A percentile compares a stretch with the other conserved stretches of the same genome.
Evolutionary conservation across 2,113 vertebrate genomes (phyloP).

Genomic region (Hiodon alosoides): DNA sequence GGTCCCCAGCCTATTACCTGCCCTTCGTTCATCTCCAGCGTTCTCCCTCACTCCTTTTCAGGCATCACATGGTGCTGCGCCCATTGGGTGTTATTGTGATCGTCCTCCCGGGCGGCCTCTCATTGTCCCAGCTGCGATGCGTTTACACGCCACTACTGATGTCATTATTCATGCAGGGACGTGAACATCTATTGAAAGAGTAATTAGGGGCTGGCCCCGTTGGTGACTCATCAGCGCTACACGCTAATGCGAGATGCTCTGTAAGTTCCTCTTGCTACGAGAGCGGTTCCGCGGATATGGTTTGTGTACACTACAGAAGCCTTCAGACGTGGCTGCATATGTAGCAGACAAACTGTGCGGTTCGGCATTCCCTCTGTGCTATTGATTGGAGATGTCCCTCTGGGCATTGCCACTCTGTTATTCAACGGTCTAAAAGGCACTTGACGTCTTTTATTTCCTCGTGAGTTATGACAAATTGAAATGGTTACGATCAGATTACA

Average conservation of each 20-base stretch:
- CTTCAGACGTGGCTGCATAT: too few species aligned
- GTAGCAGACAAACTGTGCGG: too few species aligned
- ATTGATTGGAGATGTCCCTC: background rate
- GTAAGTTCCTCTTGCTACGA: background rate
- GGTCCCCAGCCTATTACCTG: background rate
- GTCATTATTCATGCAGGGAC: conserved; percentile 9
- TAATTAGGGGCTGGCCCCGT: too few species aligned
- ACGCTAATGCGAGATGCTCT: background rate
- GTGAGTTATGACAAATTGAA: background rate
- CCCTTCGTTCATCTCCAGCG: background rate
- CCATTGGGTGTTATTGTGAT: background rate
- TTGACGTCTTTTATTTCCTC: background rate
- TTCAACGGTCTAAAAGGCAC: background rate
- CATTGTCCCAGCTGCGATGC: conserved; percentile 2
- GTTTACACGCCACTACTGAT: conserved; percentile 5
- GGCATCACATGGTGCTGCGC: background rate
- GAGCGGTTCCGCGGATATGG: background rate
- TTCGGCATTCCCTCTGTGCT: background rate
- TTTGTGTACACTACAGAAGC: too few species aligned
- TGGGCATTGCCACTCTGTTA: background rate
- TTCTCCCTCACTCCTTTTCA: background rate
- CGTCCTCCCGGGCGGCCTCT: background rate
- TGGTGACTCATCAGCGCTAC: too few species aligned
- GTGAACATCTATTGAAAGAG: background rate
- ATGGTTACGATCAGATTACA: background rate